These are phyloP conservation scores for Turnix velox DNA, from an alignment of 2,113 vertebrate species.

Conservation along the genomic window DNA sequence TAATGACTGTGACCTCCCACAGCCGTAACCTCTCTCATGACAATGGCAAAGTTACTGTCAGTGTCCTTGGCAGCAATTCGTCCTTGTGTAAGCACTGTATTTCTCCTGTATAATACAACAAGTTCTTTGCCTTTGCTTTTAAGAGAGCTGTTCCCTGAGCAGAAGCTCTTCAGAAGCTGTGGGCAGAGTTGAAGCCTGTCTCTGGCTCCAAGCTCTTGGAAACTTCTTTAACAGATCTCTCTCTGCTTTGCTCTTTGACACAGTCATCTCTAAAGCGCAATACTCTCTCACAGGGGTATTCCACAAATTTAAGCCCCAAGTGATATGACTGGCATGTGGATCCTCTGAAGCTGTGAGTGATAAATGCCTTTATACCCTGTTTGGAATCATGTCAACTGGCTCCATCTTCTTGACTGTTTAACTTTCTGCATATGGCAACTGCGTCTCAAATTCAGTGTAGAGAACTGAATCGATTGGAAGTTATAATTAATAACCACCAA, in stretches of 20 bases:
- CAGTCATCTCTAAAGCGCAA: neutral
- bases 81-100: neutral
- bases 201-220: neutral
- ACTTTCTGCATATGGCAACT: neutral
- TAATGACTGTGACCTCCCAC: neutral
- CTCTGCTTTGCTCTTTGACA: constrained; percentile 14
- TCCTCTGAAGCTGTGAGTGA: neutral
- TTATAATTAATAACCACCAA: neutral
- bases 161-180: neutral
- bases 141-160: neutral
- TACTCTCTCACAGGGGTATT: neutral
- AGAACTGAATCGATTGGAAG: neutral
- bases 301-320: neutral
- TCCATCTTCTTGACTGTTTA: neutral
- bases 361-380: neutral
- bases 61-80: neutral
- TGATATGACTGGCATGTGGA: neutral
- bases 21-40: neutral
- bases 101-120: neutral
- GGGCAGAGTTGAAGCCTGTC: neutral
- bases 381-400: neutral
- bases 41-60: neutral
- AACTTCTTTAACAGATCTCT: neutral
- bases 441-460: neutral
- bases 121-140: neutral